These are phyloP conservation scores for Fregetta grallaria DNA, from an alignment of 2,113 vertebrate genomes.

Conservation along the genomic window DNA sequence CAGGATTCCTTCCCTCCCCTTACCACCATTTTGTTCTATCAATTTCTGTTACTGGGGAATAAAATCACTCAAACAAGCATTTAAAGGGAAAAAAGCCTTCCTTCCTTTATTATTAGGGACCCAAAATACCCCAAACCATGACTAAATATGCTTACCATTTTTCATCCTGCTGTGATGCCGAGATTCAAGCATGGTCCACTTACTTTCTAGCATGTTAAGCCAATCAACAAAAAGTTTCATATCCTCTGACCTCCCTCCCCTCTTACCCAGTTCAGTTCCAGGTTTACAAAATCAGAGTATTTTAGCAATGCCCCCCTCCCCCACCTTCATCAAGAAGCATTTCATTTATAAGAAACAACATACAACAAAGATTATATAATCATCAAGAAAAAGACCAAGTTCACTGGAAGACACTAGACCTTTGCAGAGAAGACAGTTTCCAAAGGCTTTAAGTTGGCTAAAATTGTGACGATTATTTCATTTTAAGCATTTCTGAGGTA, in stretches of 20 bases:
- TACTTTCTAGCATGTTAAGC: not conserved
- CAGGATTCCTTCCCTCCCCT: not conserved
- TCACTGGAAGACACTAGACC: not conserved
- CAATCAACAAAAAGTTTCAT: not conserved
- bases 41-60: not conserved
- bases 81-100: not conserved
- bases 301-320: not conserved
- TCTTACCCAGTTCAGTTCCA: not conserved
- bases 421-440: not conserved
- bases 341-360: not conserved
- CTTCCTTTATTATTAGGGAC: not conserved
- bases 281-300: not conserved
- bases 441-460: not conserved
- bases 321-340: not conserved
- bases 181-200: not conserved
- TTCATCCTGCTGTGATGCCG: not conserved
- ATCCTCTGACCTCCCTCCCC: not conserved
- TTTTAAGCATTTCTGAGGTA: not conserved
- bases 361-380: not conserved
- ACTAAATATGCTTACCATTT: not conserved
- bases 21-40: not conserved
- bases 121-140: not conserved
- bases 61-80: not conserved
- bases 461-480: not conserved
- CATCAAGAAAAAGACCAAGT: not conserved